phyloP scores from a whole-genome alignment of 2,888 invertebrate genomes.

The Epistrophella euchroma region DNA sequence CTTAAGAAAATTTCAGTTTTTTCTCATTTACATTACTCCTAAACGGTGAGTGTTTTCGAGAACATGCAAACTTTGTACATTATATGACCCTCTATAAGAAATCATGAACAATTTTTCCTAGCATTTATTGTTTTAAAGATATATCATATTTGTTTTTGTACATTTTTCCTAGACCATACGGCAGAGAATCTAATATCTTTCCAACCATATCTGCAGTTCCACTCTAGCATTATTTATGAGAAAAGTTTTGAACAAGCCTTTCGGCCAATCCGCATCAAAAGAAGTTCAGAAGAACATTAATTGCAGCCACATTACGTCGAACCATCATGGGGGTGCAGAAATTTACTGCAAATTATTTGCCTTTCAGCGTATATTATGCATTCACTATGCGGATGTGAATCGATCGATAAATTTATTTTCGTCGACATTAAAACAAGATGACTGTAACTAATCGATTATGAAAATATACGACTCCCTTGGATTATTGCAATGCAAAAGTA shows the following conservation, averaged over 20 bases:
- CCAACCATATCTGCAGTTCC: neutral
- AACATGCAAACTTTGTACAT: too few relatives aligned
- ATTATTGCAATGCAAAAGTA: slow-evolving; percentile 30
- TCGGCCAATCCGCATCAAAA: neutral
- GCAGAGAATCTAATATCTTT: neutral
- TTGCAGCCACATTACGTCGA: slow-evolving; percentile 1
- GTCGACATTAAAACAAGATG: neutral
- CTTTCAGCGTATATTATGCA: neutral
- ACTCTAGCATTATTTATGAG: neutral
- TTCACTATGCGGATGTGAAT: neutral
- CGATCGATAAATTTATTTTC: neutral
- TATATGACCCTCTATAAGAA: too few relatives aligned
- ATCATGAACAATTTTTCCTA: too few relatives aligned
- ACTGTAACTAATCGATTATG: slow-evolving; percentile 51
- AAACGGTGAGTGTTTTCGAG: too few relatives aligned
- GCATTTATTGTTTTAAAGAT: too few relatives aligned
- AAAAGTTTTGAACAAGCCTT: neutral
- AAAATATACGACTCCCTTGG: slow-evolving; percentile 29
- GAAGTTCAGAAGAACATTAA: neutral
- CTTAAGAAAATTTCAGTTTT: too few relatives aligned
- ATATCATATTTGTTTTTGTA: too few relatives aligned
- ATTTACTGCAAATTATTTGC: neutral
- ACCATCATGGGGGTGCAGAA: neutral
- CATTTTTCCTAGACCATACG: too few relatives aligned
- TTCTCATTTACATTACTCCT: too few relatives aligned